Evolutionary conservation across 35 echinoderm and acorn worm genomes (phyloP).

Genomic region (Stichopus chloronotus): DNA sequence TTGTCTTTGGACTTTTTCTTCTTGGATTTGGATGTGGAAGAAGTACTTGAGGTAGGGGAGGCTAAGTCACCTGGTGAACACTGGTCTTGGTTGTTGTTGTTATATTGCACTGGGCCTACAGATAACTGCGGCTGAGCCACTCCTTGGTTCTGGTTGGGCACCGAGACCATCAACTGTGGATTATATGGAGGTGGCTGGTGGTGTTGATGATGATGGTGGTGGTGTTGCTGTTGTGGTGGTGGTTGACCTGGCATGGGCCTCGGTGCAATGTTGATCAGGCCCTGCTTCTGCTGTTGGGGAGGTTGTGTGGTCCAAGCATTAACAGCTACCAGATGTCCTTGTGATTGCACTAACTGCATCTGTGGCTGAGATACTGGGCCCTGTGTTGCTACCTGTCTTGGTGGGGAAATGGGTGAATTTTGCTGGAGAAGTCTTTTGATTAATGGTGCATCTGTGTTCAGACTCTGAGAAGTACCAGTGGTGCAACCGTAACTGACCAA

Average conservation of each 20-base stretch:
- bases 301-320: conserved; percentile 9
- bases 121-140: background rate
- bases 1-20: conserved; percentile 75
- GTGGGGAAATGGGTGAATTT: conserved; percentile 61
- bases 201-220: background rate
- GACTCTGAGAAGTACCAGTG: conserved; percentile 28
- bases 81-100: background rate
- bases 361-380: conserved; percentile 33
- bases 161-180: conserved; percentile 38
- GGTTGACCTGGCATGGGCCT: conserved; percentile 19
- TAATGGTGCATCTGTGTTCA: conserved; percentile 78
- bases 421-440: conserved; percentile 90
- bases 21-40: conserved; percentile 64
- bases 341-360: conserved; percentile 70
- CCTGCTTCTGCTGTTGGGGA: conserved; percentile 23
- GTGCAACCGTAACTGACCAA: conserved; percentile 24
- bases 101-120: conserved; percentile 33
- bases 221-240: conserved; percentile 34
- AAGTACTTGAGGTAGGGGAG: conserved; percentile 59
- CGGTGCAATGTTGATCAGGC: conserved; percentile 49
- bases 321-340: conserved; percentile 53
- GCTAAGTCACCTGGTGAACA: conserved; percentile 14
- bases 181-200: conserved; percentile 21
- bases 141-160: conserved; percentile 21
- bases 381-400: conserved; percentile 23